These are phyloP conservation scores for Gibbula magus DNA, from an alignment of 2,888 invertebrate genomes.

Conservation along the genomic window DNA sequence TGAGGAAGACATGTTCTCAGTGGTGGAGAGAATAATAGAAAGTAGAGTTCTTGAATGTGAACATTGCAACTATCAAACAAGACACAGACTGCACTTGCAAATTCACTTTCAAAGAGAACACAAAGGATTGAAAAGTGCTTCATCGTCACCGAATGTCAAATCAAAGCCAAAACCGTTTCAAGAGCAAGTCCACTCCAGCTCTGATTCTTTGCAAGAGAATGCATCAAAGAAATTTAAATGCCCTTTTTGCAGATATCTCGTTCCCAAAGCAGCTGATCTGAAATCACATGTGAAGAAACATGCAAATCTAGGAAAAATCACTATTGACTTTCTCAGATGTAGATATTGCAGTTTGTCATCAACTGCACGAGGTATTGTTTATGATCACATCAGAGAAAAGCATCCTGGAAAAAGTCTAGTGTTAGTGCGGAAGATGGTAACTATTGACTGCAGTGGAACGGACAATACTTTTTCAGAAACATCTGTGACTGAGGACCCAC, in stretches of 20 bases:
- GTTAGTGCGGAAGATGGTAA: constrained; percentile 44
- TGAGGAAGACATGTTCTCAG: constrained; percentile 38
- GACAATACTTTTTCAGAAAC: constrained; percentile 50
- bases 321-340: constrained; percentile 44
- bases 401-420: constrained; percentile 50
- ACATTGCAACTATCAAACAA: constrained; percentile 46
- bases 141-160: neutral
- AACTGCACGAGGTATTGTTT: constrained; percentile 45
- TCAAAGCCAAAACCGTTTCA: neutral
- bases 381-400: constrained; percentile 46
- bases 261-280: constrained; percentile 46
- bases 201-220: constrained; percentile 34
- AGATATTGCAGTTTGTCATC: constrained; percentile 47
- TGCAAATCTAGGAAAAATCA: constrained; percentile 46
- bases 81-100: constrained; percentile 45
- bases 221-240: constrained; percentile 45
- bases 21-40: constrained; percentile 39
- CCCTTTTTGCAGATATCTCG: constrained; percentile 46
- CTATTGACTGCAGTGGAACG: constrained; percentile 42
- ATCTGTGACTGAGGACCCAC: constrained; percentile 39
- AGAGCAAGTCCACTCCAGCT: neutral
- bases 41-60: constrained; percentile 44
- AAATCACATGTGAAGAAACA: constrained; percentile 47
- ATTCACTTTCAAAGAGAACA: constrained; percentile 44
- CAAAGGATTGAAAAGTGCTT: constrained; percentile 12